Evolutionary conservation across 1,140 invertebrate genomes (phyloP).

Genomic region (Panagrolaimus sp.): DNA sequence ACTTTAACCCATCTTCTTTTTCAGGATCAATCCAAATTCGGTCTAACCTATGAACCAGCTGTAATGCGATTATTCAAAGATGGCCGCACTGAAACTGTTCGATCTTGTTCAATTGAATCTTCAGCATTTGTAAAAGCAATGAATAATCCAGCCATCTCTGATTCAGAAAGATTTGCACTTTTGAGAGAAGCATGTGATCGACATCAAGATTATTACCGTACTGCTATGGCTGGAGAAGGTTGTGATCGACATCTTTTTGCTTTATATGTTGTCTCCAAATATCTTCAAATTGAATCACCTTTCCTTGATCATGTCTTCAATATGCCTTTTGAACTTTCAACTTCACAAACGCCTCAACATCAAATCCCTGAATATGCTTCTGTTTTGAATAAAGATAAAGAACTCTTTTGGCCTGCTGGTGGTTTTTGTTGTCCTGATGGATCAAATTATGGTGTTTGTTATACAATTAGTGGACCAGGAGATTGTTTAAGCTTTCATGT

Average conservation of each 20-base stretch:
- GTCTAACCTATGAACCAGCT: slow-evolving; percentile 90
- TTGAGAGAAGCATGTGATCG: slow-evolving; percentile 70
- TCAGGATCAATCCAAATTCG: slow-evolving; percentile 79
- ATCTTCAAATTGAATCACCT: slow-evolving; percentile 28
- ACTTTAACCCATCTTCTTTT: slow-evolving; percentile 14
- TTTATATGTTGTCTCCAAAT: slow-evolving; percentile 87
- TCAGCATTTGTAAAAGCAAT: slow-evolving; percentile 83
- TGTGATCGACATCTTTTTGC: slow-evolving; percentile 95
- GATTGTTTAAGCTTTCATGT: slow-evolving; percentile 40
- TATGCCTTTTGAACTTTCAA: slow-evolving; percentile 35
- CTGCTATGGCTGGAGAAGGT: slow-evolving; percentile 90
- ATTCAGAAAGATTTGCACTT: slow-evolving; percentile 60
- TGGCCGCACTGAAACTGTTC: slow-evolving; percentile 90
- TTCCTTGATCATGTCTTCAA: slow-evolving; percentile 42
- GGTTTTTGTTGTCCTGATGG: slow-evolving; percentile 40
- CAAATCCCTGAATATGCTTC: slow-evolving; percentile 33
- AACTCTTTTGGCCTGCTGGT: slow-evolving; percentile 45
- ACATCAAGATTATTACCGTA: slow-evolving; percentile 65
- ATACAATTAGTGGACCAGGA: slow-evolving; percentile 39
- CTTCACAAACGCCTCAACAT: slow-evolving; percentile 44
- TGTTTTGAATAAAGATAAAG: slow-evolving; percentile 30
- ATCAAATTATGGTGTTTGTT: slow-evolving; percentile 42
- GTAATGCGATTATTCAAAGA: slow-evolving; percentile 91
- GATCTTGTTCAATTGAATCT: slow-evolving; percentile 87
- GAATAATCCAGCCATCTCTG: slow-evolving; percentile 60